phyloP scores from a whole-genome alignment of 1,140 invertebrate species.

The Bombus fervidus region DNA sequence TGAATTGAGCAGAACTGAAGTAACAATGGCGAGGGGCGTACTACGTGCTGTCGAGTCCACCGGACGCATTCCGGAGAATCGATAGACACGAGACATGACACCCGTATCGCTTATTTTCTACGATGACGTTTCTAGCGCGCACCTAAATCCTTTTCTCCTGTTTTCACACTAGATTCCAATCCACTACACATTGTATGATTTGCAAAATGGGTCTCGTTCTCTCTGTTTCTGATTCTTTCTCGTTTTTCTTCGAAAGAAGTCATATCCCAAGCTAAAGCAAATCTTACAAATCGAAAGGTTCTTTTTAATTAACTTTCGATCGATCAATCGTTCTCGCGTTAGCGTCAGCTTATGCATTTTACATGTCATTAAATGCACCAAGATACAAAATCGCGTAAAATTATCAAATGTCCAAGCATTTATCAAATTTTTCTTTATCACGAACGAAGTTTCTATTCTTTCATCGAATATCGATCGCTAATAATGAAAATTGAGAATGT shows the following conservation, averaged over 20 bases:
- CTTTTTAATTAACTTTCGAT: no score
- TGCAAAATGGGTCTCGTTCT: slow-evolving; percentile 37
- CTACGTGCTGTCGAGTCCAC: slow-evolving; percentile 64
- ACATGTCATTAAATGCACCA: no score
- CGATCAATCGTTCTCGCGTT: no score
- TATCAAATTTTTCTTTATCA: neutral
- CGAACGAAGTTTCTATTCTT: neutral
- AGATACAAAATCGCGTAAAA: no score
- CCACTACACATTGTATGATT: slow-evolving; percentile 41
- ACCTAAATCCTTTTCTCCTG: slow-evolving; percentile 46
- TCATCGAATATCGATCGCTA: neutral
- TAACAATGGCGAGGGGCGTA: slow-evolving; percentile 35
- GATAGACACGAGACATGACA: slow-evolving; percentile 45
- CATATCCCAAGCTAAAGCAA: neutral
- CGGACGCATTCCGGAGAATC: slow-evolving; percentile 77
- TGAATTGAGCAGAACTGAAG: slow-evolving; percentile 9
- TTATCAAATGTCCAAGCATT: neutral
- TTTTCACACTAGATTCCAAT: neutral
- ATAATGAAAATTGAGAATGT: neutral
- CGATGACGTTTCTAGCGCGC: slow-evolving; percentile 74
- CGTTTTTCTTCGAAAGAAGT: neutral
- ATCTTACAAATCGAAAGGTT: neutral
- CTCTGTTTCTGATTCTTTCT: slow-evolving; percentile 41
- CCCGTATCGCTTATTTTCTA: slow-evolving; percentile 32
- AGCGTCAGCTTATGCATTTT: no score